Conservation (phyloP, 2,113 vertebrate species). For the Oenanthe melanoleuca region DNA sequence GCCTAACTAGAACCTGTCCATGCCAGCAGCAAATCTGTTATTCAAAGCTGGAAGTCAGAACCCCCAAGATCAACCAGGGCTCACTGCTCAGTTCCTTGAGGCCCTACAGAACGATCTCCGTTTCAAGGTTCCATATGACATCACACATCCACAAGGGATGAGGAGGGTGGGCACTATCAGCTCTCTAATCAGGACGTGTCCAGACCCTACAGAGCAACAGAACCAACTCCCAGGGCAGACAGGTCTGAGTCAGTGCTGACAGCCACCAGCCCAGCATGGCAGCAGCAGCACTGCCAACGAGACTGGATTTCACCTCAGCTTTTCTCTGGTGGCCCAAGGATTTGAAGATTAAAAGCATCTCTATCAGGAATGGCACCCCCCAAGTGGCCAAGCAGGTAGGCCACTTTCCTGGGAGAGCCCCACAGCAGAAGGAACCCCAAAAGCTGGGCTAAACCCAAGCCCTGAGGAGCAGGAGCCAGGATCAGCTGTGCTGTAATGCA, state of each 20-base stretch:
- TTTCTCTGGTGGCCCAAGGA: not conserved
- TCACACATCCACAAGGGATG: accelerated
- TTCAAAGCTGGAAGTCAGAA: not conserved
- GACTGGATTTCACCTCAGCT: not conserved
- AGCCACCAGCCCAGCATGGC: not conserved
- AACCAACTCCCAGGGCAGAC: accelerated
- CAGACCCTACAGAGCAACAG: not conserved
- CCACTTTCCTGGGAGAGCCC: not conserved
- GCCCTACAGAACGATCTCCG: not conserved
- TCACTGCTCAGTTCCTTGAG: not conserved
- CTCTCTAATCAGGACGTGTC: accelerated
- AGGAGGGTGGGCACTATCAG: not conserved
- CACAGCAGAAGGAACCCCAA: not conserved
- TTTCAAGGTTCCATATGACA: not conserved
- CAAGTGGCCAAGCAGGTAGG: accelerated
- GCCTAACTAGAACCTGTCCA: not conserved
- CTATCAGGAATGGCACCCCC: not conserved
- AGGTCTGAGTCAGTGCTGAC: accelerated
- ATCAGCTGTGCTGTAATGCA: not conserved
- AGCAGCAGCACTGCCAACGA: accelerated
- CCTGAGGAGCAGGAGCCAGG: not conserved
- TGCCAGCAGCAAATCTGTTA: not conserved
- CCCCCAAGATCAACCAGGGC: not conserved
- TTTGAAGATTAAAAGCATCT: not conserved
- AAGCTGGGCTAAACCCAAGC: not conserved